Evolutionary conservation across 2,113 vertebrate species (phyloP).

Genomic region (Nesogale talazaci): DNA sequence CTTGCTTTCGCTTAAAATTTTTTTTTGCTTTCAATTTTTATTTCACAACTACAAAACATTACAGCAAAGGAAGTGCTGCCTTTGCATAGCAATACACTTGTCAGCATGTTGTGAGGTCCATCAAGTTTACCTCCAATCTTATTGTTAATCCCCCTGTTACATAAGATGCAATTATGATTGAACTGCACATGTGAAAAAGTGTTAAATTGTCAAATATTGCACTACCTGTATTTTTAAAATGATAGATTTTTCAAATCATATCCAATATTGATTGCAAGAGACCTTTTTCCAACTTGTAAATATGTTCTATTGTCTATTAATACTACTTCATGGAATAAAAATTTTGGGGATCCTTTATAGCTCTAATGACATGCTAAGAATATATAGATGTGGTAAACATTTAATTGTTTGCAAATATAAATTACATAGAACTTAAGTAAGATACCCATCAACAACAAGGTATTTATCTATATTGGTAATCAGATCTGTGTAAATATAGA

Average conservation of each 20-base stretch:
- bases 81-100: neutral
- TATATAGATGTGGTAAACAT: neutral
- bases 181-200: neutral
- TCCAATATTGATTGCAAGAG: neutral
- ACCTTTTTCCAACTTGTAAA: neutral
- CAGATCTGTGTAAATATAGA: neutral
- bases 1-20: neutral
- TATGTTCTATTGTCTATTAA: neutral
- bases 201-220: neutral
- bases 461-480: neutral
- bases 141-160: neutral
- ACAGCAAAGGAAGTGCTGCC: neutral
- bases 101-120: neutral
- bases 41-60: neutral
- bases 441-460: neutral
- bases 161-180: neutral
- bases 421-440: conserved; percentile 48
- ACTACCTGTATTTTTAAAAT: neutral
- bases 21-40: neutral
- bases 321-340: neutral
- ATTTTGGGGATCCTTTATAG: neutral
- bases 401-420: neutral
- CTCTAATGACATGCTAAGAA: neutral
- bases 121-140: neutral
- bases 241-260: no score